Conservation (phyloP, 2,113 vertebrate species). For the Megaptera novaeangliae region DNA sequence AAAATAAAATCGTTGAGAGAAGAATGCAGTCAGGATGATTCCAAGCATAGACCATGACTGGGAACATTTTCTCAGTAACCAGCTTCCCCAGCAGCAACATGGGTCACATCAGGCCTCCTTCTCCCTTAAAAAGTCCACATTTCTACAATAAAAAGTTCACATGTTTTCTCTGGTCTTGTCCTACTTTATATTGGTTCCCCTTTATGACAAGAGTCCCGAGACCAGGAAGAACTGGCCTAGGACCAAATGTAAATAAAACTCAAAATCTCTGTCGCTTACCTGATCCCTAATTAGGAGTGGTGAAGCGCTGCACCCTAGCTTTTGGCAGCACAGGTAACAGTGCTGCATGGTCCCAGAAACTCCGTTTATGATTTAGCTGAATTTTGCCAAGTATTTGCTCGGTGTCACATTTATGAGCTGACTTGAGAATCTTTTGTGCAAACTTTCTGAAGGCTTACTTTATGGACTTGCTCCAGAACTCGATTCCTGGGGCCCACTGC, state of each 20-base stretch:
- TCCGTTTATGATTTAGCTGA: slow-evolving; percentile 67
- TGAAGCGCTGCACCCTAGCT: slow-evolving; percentile 18
- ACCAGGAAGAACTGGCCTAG: slow-evolving; percentile 58
- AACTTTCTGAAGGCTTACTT: slow-evolving; percentile 70
- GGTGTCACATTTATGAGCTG: slow-evolving; percentile 79
- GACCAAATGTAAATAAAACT: slow-evolving; percentile 73
- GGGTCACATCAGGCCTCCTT: background rate
- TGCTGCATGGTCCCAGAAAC: slow-evolving; percentile 52
- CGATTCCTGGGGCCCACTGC: slow-evolving; percentile 59
- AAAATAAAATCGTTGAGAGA: background rate
- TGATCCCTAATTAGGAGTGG: slow-evolving; percentile 67
- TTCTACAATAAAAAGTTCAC: slow-evolving; percentile 61
- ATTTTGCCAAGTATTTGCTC: slow-evolving; percentile 75
- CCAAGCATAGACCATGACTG: background rate
- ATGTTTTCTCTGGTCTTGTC: slow-evolving; percentile 65
- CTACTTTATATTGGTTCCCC: slow-evolving; percentile 49
- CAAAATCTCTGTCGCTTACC: slow-evolving; percentile 68
- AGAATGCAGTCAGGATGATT: background rate
- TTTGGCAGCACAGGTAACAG: slow-evolving; percentile 71
- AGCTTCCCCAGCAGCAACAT: background rate
- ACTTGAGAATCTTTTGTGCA: slow-evolving; percentile 79
- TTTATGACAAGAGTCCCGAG: slow-evolving; percentile 58
- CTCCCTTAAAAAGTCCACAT: slow-evolving; percentile 50
- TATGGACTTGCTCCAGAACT: slow-evolving; percentile 60
- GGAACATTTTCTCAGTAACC: background rate